Conservation (phyloP, 2,113 vertebrate species). For the Edolisoma coerulescens region DNA sequence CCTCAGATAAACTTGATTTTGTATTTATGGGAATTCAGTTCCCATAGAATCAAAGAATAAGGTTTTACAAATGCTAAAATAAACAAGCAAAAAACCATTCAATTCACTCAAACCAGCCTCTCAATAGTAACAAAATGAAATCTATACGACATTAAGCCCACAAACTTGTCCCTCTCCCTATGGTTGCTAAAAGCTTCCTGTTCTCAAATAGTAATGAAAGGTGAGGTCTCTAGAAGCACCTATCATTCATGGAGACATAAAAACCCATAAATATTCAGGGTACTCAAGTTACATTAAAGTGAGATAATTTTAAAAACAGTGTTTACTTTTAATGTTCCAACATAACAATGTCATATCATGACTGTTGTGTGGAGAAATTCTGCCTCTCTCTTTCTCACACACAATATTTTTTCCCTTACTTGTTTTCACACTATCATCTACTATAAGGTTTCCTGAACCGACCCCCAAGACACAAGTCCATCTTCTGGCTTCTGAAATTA, state of each 20-base stretch:
- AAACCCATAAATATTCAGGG: background rate
- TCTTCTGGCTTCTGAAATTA: background rate
- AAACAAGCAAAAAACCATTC: background rate
- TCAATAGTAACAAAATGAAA: background rate
- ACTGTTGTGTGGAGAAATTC: background rate
- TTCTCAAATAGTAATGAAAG: background rate
- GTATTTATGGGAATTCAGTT: background rate
- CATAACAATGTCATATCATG: background rate
- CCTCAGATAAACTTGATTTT: background rate
- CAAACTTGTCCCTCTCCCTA: accelerated
- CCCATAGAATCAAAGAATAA: background rate
- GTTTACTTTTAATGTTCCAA: background rate
- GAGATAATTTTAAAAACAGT: background rate
- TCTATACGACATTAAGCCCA: background rate
- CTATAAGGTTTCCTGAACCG: background rate
- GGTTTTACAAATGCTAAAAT: background rate
- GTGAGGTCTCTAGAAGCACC: background rate
- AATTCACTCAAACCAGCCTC: background rate
- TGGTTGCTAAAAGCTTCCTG: background rate
- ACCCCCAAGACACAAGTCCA: background rate
- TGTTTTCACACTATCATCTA: background rate
- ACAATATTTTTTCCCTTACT: background rate
- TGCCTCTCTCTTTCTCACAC: background rate
- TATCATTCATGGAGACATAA: background rate
- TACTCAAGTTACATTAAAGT: background rate